Evolutionary conservation across 2,797 vertebrate species (phyloP), one percentile per base, ranked within the genome.

Genomic region (Sylvilagus floridanus): DNA sequence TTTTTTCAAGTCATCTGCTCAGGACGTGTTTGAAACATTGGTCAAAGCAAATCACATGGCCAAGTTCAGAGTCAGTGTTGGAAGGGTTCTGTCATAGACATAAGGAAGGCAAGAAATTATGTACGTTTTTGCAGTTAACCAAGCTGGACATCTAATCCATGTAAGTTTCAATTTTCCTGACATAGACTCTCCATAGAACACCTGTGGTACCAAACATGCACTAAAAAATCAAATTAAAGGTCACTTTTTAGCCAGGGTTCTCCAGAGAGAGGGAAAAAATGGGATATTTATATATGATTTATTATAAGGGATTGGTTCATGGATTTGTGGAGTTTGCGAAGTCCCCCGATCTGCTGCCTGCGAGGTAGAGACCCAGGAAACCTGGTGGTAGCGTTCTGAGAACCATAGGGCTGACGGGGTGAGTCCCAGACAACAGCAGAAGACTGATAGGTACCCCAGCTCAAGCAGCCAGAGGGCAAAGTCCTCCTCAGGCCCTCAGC

Each of bases 1-100:
- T 66, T 83, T 57, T 88, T 90, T 94, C 37, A 92, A 62, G 14
- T 88, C 30, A 16, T 93, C 17, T 94, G 50, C n/a, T 77, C 30
- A 4, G 47, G 24, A 66, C 2, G 5, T 32, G 50, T 71, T 82
- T 75, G 60, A 30, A 94, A 32, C 91, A 87, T 13, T 50, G 54
- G 47, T 87, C 71, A 85, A 82, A 81, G 54, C 62, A 90, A 93
- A 88, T 37, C 47, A 57, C 54, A 57, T 57, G 17, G 21, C 26
- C n/a, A 69, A 79, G 28, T 52, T 66, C 16, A 57, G 50, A 88
- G 62, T 63, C 52, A 63, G 30, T 93, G 30, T n/a, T 76, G 50
- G 69, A 30, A 89, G n/a, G 10, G n/a, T 50, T 42, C 35, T 57
- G 88, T 4, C 47, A 12, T 5, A 91, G 47, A 76, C 52, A 76